A percentile compares a stretch with the other conserved stretches of the same genome.
phyloP scores from a whole-genome alignment of 2,113 vertebrate genomes.

The Ageneiosus marmoratus region DNA sequence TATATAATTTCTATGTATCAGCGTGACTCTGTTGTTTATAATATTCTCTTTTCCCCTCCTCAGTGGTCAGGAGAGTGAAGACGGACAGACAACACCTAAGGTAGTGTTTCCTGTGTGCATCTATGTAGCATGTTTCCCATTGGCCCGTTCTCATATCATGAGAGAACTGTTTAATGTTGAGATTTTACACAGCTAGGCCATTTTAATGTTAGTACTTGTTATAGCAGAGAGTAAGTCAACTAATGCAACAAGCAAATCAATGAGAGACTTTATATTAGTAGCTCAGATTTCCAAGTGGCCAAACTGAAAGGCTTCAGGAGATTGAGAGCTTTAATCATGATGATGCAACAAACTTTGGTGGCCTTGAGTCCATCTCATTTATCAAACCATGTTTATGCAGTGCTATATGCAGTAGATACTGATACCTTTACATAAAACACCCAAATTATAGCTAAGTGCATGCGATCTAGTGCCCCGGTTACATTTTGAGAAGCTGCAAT shows the following conservation, averaged over 20 bases:
- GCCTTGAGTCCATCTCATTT: neutral
- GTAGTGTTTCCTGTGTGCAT: constrained; percentile 62
- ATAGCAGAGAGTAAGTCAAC: neutral
- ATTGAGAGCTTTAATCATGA: neutral
- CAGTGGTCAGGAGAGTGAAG: constrained; percentile 81
- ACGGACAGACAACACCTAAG: constrained; percentile 74
- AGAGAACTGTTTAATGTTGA: neutral
- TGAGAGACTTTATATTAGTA: neutral
- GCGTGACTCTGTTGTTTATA: neutral
- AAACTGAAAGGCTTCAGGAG: neutral
- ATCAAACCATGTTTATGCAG: neutral
- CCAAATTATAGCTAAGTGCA: neutral
- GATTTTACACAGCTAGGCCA: neutral
- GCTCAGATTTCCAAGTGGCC: neutral
- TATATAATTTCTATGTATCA: neutral
- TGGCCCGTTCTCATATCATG: neutral
- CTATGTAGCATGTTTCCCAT: neutral
- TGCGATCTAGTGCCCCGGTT: neutral
- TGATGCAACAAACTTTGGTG: neutral
- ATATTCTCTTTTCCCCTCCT: constrained; percentile 18
- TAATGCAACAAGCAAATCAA: neutral
- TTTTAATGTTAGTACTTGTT: neutral
- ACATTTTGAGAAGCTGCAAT: neutral
- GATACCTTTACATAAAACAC: neutral
- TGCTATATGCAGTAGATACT: neutral